Conservation (phyloP, 2,113 vertebrate genomes). For the Macroglossus sobrinus region DNA sequence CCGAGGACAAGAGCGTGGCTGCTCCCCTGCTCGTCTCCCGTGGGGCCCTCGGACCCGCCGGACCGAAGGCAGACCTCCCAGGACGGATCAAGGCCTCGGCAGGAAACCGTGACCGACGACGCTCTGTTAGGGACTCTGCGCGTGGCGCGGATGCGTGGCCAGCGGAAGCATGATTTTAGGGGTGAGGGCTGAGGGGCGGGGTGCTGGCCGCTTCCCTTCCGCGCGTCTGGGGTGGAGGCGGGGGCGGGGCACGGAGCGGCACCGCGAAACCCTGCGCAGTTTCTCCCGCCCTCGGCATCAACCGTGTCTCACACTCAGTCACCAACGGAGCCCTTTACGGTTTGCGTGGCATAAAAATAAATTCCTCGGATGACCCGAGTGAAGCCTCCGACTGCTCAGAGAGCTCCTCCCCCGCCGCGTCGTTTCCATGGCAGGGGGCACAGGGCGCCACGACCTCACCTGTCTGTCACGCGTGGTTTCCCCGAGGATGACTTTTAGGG, state of each 20-base stretch:
- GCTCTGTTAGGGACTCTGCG: not conserved
- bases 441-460: accelerated
- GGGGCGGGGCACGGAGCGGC: not conserved
- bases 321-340: not conserved
- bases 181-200: accelerated
- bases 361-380: not conserved
- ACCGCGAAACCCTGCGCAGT: not conserved
- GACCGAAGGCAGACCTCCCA: not conserved
- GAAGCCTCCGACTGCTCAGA: not conserved
- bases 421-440: not conserved
- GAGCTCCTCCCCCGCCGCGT: accelerated
- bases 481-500: not conserved
- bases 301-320: not conserved
- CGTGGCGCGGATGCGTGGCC: accelerated
- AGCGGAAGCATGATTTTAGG: not conserved
- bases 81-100: not conserved
- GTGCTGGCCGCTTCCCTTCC: not conserved
- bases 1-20: accelerated
- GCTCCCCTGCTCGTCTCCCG: not conserved
- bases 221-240: accelerated
- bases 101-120: not conserved
- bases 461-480: not conserved
- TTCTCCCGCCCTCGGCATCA: no score
- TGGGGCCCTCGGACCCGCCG: no score
- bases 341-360: not conserved